Evolutionary conservation across 2,113 vertebrate species (phyloP).

Genomic region (Casuarius casuarius): DNA sequence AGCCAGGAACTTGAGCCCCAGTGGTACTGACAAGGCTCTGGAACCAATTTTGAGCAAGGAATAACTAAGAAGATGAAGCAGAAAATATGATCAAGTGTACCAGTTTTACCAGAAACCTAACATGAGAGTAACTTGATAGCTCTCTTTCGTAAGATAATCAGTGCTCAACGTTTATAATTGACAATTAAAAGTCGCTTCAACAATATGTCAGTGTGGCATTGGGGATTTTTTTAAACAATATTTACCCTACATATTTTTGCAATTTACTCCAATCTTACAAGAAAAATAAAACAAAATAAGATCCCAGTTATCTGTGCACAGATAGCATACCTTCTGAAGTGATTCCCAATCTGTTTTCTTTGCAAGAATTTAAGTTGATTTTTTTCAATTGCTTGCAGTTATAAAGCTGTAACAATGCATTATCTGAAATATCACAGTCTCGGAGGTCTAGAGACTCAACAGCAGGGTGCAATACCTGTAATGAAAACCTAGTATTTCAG

Average conservation of each 20-base stretch:
- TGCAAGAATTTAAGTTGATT: slow-evolving; percentile 79
- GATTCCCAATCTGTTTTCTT: slow-evolving; percentile 74
- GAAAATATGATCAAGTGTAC: background rate
- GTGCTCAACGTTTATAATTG: background rate
- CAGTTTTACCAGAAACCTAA: background rate
- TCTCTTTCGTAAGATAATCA: background rate
- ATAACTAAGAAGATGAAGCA: background rate
- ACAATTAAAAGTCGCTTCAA: background rate
- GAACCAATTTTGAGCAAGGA: background rate
- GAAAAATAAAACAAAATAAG: background rate
- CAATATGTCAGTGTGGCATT: background rate
- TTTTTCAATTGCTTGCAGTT: slow-evolving; percentile 81
- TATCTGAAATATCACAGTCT: slow-evolving; percentile 84
- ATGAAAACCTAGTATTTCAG: slow-evolving; percentile 7
- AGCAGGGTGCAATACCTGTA: slow-evolving; percentile 84
- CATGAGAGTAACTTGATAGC: background rate
- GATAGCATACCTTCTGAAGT: slow-evolving; percentile 81
- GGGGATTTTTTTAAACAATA: background rate
- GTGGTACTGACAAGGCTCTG: background rate
- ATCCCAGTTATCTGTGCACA: background rate
- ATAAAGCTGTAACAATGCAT: slow-evolving; percentile 76
- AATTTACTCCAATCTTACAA: background rate
- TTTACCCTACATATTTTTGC: background rate
- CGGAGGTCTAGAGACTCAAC: slow-evolving; percentile 81
- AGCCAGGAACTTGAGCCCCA: background rate